A percentile compares a stretch with the other conserved stretches of the same genome.
These are phyloP conservation scores for Grammomys dolichurus DNA, from an alignment of 2,113 vertebrate species.

Conservation along the genomic window DNA sequence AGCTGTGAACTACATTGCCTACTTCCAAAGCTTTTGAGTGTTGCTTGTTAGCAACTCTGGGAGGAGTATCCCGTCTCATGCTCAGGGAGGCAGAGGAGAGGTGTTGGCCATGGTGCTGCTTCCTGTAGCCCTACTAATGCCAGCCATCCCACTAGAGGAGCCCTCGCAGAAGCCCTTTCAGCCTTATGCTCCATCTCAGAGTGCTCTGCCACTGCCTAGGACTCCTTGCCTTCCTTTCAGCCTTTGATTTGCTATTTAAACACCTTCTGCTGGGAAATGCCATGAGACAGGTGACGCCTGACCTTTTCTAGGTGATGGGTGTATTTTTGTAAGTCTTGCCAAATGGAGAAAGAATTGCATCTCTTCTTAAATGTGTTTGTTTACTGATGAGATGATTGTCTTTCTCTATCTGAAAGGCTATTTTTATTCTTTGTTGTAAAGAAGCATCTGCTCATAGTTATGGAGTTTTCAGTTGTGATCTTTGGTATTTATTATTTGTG, in stretches of 20 bases:
- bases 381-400: slow-evolving; percentile 7
- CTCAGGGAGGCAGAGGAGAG: slow-evolving; percentile 3
- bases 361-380: slow-evolving; percentile 53
- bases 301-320: neutral
- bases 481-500: slow-evolving; percentile 44
- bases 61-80: slow-evolving; percentile 45
- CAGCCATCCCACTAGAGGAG: neutral
- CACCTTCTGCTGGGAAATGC: neutral
- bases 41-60: slow-evolving; percentile 63
- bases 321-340: slow-evolving; percentile 32
- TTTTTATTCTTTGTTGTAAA: slow-evolving; percentile 31
- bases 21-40: slow-evolving; percentile 24
- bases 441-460: slow-evolving; percentile 40
- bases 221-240: neutral
- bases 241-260: slow-evolving; percentile 20
- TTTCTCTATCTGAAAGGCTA: slow-evolving; percentile 23
- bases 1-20: neutral
- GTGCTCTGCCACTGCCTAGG: neutral
- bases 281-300: neutral
- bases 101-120: slow-evolving; percentile 31
- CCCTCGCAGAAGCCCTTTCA: neutral
- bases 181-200: neutral
- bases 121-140: neutral
- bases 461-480: slow-evolving; percentile 30
- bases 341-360: slow-evolving; percentile 50